Evolutionary conservation across 2,113 vertebrate species (phyloP).

Genomic region (Progne subis): DNA sequence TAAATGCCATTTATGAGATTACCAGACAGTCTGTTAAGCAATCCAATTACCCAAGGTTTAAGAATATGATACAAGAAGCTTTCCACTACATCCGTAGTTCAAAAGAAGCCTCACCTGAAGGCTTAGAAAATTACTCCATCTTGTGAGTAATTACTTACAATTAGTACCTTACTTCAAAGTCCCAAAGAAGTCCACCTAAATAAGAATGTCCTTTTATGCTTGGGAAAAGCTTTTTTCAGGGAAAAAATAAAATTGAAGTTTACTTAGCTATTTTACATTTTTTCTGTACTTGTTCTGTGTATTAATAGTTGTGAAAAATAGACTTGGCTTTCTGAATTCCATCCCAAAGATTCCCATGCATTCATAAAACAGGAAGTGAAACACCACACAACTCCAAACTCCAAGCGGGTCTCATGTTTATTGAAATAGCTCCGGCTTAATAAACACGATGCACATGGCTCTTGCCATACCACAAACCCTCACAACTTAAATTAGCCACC

Average conservation of each 20-base stretch:
- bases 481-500: neutral
- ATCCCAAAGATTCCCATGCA: neutral
- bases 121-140: neutral
- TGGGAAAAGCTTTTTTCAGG: neutral
- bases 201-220: neutral
- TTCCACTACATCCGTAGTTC: neutral
- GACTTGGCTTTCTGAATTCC: neutral
- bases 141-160: neutral
- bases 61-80: neutral
- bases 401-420: constrained; percentile 12
- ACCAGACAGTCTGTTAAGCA: neutral
- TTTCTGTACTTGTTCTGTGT: neutral
- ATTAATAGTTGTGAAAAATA: neutral
- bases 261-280: neutral
- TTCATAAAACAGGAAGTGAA: neutral
- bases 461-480: neutral
- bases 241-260: neutral
- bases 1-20: constrained; percentile 12
- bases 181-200: neutral
- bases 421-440: neutral
- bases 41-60: neutral
- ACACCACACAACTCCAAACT: neutral
- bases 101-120: neutral
- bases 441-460: neutral
- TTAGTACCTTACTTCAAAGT: neutral